Base-by-base conservation (phyloP, 2,797 vertebrate genomes). In the Danio tinwini region DNA sequence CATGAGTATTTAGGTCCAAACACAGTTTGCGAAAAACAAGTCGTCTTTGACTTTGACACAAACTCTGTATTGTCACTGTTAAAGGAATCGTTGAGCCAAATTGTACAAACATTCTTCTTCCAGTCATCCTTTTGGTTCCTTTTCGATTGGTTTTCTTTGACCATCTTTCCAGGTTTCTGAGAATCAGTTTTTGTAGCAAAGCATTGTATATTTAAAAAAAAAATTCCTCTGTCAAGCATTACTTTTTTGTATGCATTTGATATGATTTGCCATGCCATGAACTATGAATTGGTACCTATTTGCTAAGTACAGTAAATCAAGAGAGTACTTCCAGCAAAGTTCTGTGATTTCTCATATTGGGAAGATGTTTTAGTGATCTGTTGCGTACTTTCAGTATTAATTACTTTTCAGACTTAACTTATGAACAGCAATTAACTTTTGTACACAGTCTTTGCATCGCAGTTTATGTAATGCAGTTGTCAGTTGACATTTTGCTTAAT, bases 301-400 rank as follows among this genome's bases (percentile, higher is more conserved):
- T 94, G 91, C 91, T 80, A 85, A 93, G 91, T 93, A 92, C 90
- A 87, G 85, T 70, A 87, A 87, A 91, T 87, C 87, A 85, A 86
- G 83, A 58, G 89, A 90, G 92, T 93, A 93, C 91, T 93, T 88
- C 4, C 70, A 88, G 91, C 91, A 92, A 91, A 92, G 92, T 88
- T 74, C 87, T 87, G 90, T 86, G 88, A 92, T 94, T 95, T 95
- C 94, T 95, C 94, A 94, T 94, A 94, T 95, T 95, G 94, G 93
- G 94, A 95, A 95, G 94, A 92, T 89, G 73, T 88, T 91, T 91
- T 91, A 87, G 88, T 89, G 77, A 90, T 85, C 89, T 90, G 90
- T 93, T 90, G 88, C 86, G 85, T 91, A 85, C 80, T 91, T 93
- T 93, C 93, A 94, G 94, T 95, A 91, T 95, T 94, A 92, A 92